A percentile compares a stretch with the other conserved stretches of the same genome.
These are phyloP conservation scores for Pectinophora gossypiella DNA, from an alignment of 1,140 invertebrate genomes.

Conservation along the genomic window DNA sequence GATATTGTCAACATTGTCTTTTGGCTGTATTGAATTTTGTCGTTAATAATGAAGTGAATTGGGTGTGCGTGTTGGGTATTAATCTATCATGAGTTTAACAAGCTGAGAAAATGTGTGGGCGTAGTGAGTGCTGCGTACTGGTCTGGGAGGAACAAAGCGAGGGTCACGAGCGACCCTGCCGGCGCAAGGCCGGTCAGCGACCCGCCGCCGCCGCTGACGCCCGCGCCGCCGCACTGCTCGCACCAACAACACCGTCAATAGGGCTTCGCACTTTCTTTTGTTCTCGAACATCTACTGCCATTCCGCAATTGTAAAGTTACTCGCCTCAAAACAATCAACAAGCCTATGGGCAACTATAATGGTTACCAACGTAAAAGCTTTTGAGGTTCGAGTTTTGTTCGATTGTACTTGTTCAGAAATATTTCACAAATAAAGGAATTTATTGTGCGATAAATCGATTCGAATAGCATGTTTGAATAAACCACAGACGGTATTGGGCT, in stretches of 20 bases:
- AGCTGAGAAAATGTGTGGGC: constrained; percentile 22
- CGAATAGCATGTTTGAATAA: not conserved
- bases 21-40: not conserved
- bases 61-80: not conserved
- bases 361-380: too few species aligned
- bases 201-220: constrained; percentile 48
- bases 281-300: not conserved
- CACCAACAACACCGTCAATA: constrained; percentile 17
- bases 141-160: constrained; percentile 42
- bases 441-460: too few species aligned
- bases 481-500: not conserved
- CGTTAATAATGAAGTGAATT: not conserved
- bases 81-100: constrained; percentile 1
- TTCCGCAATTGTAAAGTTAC: not conserved
- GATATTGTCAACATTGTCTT: too few species aligned
- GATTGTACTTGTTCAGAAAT: too few species aligned
- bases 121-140: constrained; percentile 2
- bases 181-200: constrained; percentile 68
- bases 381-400: too few species aligned
- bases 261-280: not conserved
- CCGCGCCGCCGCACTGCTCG: constrained; percentile 37
- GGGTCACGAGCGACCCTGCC: constrained; percentile 58
- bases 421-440: too few species aligned
- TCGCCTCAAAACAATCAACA: too few species aligned
- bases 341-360: too few species aligned